Evolutionary conservation across 2,113 vertebrate species (phyloP).

Genomic region (Pachycephala philippinensis): DNA sequence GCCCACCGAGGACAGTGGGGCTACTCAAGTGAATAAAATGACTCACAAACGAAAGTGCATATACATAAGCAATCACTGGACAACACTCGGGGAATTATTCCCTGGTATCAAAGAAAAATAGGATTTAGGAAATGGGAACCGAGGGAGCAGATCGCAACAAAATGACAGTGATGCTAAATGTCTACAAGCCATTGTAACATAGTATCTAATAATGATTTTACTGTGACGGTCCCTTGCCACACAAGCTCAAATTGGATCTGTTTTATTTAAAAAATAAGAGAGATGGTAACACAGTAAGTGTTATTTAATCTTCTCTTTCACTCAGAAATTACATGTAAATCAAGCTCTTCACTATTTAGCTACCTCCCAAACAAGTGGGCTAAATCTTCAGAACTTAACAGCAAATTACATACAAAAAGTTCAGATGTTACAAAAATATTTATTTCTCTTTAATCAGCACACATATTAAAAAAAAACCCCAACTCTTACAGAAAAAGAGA

Average conservation of each 20-base stretch:
- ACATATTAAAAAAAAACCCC: neutral
- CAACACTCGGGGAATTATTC: neutral
- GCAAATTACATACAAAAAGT: neutral
- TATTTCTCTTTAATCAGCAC: neutral
- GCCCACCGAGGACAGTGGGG: conserved; percentile 22
- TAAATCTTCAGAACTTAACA: neutral
- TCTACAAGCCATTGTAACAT: neutral
- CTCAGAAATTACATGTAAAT: neutral
- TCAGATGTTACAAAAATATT: neutral
- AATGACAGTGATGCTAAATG: neutral
- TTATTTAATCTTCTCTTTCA: neutral
- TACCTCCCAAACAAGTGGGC: neutral
- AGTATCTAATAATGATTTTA: conserved; percentile 20
- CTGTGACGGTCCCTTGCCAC: neutral
- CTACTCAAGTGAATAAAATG: conserved; percentile 54
- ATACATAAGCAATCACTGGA: conserved; percentile 51
- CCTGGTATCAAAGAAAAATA: conserved; percentile 24
- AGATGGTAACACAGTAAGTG: neutral
- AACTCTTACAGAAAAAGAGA: neutral
- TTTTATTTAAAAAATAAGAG: neutral
- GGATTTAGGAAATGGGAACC: conserved; percentile 52
- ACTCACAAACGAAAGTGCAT: conserved; percentile 24
- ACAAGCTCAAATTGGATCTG: neutral
- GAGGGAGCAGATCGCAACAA: conserved; percentile 35
- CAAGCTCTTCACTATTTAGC: neutral